These are phyloP conservation scores for Bos taurus DNA, from an alignment of 2,113 vertebrate species.

Conservation along the genomic window DNA sequence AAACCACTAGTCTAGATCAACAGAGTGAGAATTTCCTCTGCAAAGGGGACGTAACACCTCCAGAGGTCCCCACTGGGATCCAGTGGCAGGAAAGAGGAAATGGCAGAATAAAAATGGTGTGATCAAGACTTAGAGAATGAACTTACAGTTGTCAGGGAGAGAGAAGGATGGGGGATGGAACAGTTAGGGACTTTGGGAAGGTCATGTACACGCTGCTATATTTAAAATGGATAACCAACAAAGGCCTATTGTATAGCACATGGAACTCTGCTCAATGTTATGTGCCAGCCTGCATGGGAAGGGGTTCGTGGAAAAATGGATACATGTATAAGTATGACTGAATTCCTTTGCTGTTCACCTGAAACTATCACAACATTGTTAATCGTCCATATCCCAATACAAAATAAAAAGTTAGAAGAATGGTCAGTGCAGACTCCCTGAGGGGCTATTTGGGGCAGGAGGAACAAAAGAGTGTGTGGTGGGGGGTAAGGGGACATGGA, in stretches of 20 bases:
- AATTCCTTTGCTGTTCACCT: neutral
- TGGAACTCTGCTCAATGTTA: neutral
- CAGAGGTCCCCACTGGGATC: neutral
- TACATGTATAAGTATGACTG: neutral
- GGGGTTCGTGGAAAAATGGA: neutral
- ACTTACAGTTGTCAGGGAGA: neutral
- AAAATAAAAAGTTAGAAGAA: neutral
- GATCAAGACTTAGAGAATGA: neutral
- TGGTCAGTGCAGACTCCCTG: neutral
- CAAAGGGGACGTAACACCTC: accelerated
- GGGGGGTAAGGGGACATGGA: no score
- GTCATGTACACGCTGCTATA: neutral
- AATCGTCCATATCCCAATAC: neutral
- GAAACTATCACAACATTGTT: neutral
- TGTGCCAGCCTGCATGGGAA: neutral
- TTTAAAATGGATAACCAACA: neutral
- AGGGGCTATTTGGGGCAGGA: neutral
- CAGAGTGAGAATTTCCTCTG: neutral
- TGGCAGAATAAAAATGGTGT: neutral
- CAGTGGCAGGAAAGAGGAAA: neutral
- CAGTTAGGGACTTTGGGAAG: neutral
- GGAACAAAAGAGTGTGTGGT: neutral
- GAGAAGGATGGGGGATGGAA: neutral
- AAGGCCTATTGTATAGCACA: neutral
- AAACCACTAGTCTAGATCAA: neutral